phyloP scores from a whole-genome alignment of 1,140 invertebrate species.

The Solen grandis region DNA sequence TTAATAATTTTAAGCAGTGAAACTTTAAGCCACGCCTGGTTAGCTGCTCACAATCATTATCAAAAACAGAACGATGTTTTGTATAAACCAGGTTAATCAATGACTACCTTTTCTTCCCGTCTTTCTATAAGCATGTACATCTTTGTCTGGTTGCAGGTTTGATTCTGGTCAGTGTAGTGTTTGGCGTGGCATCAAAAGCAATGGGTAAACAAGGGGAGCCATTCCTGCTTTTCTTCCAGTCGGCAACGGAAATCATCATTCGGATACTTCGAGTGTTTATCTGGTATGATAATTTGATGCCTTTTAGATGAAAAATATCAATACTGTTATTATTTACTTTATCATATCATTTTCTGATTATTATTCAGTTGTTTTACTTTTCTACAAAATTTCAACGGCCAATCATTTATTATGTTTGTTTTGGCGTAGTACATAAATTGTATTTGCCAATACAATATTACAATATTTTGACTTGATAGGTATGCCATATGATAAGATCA shows the following conservation, averaged over 20 bases:
- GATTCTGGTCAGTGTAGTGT: slow-evolving; percentile 11
- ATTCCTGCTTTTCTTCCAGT: slow-evolving; percentile 11
- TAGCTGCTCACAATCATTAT: no score
- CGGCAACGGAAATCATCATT: slow-evolving; percentile 24
- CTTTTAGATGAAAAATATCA: neutral
- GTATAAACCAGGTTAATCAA: no score
- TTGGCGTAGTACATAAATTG: neutral
- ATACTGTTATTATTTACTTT: no score
- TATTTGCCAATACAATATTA: neutral
- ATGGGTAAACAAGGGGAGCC: slow-evolving; percentile 22
- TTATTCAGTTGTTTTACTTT: neutral
- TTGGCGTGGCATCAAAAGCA: neutral
- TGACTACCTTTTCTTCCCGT: no score
- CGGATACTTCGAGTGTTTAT: slow-evolving; percentile 19
- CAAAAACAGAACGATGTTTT: no score
- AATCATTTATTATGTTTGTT: neutral
- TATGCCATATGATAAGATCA: no score
- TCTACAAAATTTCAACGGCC: neutral
- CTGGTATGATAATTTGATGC: neutral
- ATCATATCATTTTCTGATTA: neutral
- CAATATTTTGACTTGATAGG: neutral
- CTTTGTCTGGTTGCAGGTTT: slow-evolving; percentile 10
- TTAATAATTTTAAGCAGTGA: no score
- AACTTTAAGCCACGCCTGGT: no score
- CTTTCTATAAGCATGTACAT: no score